Conservation (phyloP, 2,888 invertebrate species). For the Troides oblongomaculatus region DNA sequence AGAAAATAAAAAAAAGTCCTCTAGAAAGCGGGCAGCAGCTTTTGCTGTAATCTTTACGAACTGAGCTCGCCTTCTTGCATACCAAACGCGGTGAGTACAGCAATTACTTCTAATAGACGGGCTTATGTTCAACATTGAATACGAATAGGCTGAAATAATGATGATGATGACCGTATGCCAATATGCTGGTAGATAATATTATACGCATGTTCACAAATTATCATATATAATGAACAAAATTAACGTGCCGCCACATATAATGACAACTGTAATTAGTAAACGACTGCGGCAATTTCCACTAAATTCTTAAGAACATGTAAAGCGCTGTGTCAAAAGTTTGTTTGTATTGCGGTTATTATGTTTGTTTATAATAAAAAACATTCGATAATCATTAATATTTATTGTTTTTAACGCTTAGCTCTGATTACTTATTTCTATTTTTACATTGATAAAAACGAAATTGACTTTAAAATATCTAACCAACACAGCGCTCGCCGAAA, state of each 20-base stretch:
- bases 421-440: not conserved
- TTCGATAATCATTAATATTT: not conserved
- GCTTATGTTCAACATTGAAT: too few species aligned
- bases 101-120: too few species aligned
- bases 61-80: too few species aligned
- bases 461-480: too few species aligned
- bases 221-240: conserved; percentile 12
- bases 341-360: not conserved
- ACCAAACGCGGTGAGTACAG: too few species aligned
- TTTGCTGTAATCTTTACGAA: too few species aligned
- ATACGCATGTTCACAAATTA: not conserved
- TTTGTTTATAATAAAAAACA: not conserved
- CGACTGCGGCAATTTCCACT: conserved; percentile 14
- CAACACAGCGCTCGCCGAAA: too few species aligned
- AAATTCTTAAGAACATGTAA: conserved; percentile 4
- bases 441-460: too few species aligned
- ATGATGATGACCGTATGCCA: not conserved
- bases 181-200: not conserved
- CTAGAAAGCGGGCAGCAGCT: too few species aligned
- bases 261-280: conserved; percentile 10
- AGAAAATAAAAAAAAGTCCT: too few species aligned
- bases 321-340: not conserved
- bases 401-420: not conserved
- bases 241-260: conserved; percentile 12
- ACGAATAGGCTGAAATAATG: not conserved